phyloP scores from a whole-genome alignment of 2,113 vertebrate species.

The Halcyon malimbica region DNA sequence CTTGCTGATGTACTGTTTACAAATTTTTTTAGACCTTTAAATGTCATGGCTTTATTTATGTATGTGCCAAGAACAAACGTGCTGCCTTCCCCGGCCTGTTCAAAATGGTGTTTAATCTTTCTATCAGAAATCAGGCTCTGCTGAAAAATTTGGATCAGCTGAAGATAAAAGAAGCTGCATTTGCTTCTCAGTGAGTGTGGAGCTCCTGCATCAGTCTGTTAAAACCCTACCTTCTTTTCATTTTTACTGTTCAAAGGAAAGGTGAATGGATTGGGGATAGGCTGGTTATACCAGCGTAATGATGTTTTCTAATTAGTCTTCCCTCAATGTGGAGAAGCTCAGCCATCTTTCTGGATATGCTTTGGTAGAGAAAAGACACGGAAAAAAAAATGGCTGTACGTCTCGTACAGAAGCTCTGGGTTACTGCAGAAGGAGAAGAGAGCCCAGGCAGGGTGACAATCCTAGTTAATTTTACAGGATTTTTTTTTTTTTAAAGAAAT shows the following conservation, averaged over 20 bases:
- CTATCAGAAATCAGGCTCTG: neutral
- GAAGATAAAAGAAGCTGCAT: neutral
- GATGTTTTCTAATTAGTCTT: neutral
- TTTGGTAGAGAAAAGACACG: neutral
- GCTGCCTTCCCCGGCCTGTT: neutral
- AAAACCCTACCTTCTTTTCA: neutral
- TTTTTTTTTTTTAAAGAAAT: neutral
- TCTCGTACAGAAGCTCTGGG: neutral
- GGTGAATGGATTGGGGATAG: neutral
- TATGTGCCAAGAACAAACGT: neutral
- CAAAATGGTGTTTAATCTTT: neutral
- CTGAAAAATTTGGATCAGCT: neutral
- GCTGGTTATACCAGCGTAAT: neutral
- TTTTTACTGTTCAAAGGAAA: neutral
- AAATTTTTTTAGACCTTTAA: neutral
- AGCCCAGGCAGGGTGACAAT: neutral
- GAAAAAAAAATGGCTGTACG: neutral
- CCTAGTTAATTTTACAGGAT: neutral
- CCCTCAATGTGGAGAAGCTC: neutral
- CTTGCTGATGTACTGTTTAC: neutral
- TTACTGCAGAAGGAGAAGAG: neutral
- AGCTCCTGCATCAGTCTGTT: fast-evolving
- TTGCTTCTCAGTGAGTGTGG: neutral
- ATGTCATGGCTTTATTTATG: neutral
- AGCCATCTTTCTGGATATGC: neutral